A percentile compares a stretch with the other conserved stretches of the same genome.
These are phyloP conservation scores for Sebastes vulpes DNA, from an alignment of 2,797 vertebrate species.

Conservation along the genomic window DNA sequence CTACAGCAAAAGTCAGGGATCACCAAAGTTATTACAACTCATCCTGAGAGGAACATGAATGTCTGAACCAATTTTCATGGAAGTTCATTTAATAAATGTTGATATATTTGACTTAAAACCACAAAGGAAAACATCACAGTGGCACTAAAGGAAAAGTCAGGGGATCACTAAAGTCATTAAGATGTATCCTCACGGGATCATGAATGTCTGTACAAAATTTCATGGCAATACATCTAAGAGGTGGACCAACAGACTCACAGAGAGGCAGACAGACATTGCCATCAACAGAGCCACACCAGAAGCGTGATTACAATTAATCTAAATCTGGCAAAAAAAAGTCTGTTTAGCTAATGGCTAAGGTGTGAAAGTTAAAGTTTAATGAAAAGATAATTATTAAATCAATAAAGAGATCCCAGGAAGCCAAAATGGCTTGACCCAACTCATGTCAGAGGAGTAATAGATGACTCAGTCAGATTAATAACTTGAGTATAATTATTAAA, in stretches of 20 bases:
- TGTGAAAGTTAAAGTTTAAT: background rate
- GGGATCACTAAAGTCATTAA: background rate
- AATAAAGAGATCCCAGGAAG: background rate
- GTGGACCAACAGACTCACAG: too few relatives aligned
- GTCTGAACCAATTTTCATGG: too few relatives aligned
- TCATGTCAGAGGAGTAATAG: background rate
- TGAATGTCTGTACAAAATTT: background rate
- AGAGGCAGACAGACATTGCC: background rate
- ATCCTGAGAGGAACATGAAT: too few relatives aligned
- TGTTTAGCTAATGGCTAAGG: background rate
- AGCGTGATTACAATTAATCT: too few relatives aligned
- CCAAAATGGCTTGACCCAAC: background rate
- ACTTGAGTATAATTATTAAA: background rate
- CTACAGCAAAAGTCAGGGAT: too few relatives aligned
- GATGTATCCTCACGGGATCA: background rate
- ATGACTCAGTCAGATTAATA: background rate
- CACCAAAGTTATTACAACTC: too few relatives aligned
- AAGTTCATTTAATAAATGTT: too few relatives aligned
- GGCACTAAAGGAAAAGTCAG: background rate
- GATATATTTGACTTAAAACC: too few relatives aligned
- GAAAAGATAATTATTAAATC: background rate
- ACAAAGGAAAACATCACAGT: too few relatives aligned
- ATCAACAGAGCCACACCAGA: background rate
- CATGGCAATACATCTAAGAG: background rate
- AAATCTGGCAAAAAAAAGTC: background rate